Percentiles rank a stretch among this genome's conserved stretches.
These are phyloP conservation scores for Pantala flavescens DNA, from an alignment of 1,140 invertebrate genomes.

Conservation along the genomic window DNA sequence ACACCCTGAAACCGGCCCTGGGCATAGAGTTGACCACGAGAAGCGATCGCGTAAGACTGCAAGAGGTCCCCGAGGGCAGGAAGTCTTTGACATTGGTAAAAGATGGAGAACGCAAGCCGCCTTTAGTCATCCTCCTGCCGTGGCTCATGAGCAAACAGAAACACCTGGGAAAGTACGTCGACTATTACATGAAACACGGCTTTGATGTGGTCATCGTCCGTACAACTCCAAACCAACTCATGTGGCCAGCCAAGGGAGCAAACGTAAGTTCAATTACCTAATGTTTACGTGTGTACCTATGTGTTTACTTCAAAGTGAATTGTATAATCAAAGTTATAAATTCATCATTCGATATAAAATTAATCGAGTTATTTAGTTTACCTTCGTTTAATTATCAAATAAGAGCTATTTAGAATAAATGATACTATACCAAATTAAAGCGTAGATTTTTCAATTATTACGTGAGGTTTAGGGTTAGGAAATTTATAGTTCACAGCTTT, in stretches of 20 bases:
- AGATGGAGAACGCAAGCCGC: slow-evolving; percentile 26
- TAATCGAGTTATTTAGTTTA: no score
- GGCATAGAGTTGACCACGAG: neutral
- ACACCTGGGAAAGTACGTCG: slow-evolving; percentile 71
- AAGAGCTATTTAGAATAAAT: no score
- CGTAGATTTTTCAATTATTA: no score
- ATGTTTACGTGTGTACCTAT: no score
- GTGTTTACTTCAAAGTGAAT: no score
- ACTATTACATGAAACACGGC: slow-evolving; percentile 69
- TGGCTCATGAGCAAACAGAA: slow-evolving; percentile 75
- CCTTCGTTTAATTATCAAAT: no score
- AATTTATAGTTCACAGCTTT: no score
- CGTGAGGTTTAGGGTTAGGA: no score
- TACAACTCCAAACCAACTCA: slow-evolving; percentile 65
- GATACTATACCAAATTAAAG: no score
- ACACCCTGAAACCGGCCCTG: neutral
- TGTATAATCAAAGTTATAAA: no score
- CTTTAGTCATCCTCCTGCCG: slow-evolving; percentile 60
- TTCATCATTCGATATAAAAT: no score
- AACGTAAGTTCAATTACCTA: slow-evolving; percentile 40
- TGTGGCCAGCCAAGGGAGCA: slow-evolving; percentile 67
- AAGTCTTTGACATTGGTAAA: neutral
- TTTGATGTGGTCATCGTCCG: slow-evolving; percentile 75
- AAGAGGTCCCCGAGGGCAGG: neutral
- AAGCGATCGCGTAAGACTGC: neutral